Evolutionary conservation across 2,797 vertebrate species (phyloP).

Genomic region (Neostethus bicornis): DNA sequence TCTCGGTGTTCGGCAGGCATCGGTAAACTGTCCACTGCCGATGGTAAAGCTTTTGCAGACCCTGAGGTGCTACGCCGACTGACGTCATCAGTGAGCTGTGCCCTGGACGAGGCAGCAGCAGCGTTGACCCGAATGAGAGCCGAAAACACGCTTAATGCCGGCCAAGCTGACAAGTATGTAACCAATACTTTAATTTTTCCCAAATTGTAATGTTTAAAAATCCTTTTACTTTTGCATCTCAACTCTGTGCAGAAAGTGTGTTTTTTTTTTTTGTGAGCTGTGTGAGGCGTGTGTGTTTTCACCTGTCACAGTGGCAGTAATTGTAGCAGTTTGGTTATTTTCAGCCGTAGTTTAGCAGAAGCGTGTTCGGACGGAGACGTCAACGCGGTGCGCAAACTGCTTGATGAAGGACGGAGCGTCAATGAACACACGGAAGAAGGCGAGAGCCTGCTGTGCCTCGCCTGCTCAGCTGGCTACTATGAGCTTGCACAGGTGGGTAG

Average conservation of each 20-base stretch:
- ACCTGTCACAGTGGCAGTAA: constrained; percentile 86
- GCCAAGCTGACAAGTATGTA: constrained; percentile 98
- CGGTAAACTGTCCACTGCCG: constrained; percentile 99
- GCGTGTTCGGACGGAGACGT: constrained; percentile 99
- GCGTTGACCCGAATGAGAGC: constrained; percentile 98
- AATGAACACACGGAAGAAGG: constrained; percentile 99
- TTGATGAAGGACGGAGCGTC: constrained; percentile 97
- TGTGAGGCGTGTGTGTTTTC: constrained; percentile 64
- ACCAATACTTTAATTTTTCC: constrained; percentile 42
- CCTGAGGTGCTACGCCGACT: constrained; percentile 96
- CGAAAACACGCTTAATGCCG: constrained; percentile 94
- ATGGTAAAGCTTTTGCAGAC: constrained; percentile 99
- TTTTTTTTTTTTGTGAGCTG: constrained; percentile 10
- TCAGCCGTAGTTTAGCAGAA: constrained; percentile 98
- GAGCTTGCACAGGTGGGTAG: constrained; percentile 95
- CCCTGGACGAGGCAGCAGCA: constrained; percentile 96
- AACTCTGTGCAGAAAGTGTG: background rate
- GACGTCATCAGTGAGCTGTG: constrained; percentile 98
- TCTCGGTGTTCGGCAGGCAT: constrained; percentile 89
- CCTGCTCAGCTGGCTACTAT: constrained; percentile 98
- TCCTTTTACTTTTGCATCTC: background rate
- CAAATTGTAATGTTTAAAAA: too few species aligned
- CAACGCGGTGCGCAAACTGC: constrained; percentile 95
- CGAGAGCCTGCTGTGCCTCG: constrained; percentile 96
- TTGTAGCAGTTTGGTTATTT: constrained; percentile 90